These are phyloP conservation scores for Pagrus major DNA, from an alignment of 2,113 vertebrate genomes.

Conservation along the genomic window DNA sequence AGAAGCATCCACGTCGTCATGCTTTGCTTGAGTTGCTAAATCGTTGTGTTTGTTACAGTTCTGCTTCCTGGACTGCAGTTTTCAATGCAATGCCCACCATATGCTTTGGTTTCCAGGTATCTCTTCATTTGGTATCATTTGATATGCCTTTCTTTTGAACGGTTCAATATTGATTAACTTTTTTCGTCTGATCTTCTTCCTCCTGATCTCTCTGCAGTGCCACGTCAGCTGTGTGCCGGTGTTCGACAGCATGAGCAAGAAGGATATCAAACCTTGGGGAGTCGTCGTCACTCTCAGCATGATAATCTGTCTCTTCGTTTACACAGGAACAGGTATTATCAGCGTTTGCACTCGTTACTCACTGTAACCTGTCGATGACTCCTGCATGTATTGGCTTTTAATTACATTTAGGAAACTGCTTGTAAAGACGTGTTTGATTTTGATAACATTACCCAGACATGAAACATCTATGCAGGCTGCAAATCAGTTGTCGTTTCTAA, in stretches of 20 bases:
- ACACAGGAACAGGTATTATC: conserved; percentile 92
- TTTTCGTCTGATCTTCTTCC: background rate
- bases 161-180: background rate
- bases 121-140: conserved; percentile 31
- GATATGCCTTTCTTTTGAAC: background rate
- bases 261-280: conserved; percentile 90
- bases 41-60: conserved; percentile 82
- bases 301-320: conserved; percentile 96
- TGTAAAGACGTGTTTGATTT: background rate
- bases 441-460: background rate
- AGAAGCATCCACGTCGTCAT: background rate
- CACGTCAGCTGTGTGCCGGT: conserved; percentile 96
- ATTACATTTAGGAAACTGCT: background rate
- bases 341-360: background rate
- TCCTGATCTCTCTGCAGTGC: conserved; percentile 83
- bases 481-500: background rate
- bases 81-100: conserved; percentile 96
- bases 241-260: conserved; percentile 94
- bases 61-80: conserved; percentile 90
- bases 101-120: conserved; percentile 96
- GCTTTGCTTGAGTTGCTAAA: conserved; percentile 34
- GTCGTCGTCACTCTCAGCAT: conserved; percentile 91
- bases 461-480: background rate
- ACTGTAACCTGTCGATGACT: background rate
- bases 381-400: background rate